Base-by-base conservation (phyloP, 2,797 vertebrate genomes). In the Muraenolepis orangiensis region DNA sequence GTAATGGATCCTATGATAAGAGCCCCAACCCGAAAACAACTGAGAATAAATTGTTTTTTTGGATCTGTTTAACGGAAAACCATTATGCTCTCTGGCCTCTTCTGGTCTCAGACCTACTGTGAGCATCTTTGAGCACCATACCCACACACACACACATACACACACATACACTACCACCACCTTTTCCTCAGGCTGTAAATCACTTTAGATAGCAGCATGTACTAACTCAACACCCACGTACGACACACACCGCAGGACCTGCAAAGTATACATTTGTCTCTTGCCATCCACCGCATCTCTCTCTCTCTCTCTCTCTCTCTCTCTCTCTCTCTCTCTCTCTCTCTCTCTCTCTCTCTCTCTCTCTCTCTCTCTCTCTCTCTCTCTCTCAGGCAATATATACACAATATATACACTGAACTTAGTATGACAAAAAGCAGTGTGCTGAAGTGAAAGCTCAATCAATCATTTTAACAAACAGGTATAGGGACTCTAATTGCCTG, bases 401-500 rank as follows among this genome's bases (percentile, higher is more conserved):
- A n/a, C n/a, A n/a, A 79, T 67, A 78, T 29, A 70, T 11, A 61
- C 75, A 77, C 68, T 66, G 75, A 82, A 87, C 85, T 86, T 82
- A 80, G 84, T 82, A 42, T 85, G 84, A 85, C 84, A 83, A 84
- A 84, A 85, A 82, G 66, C 76, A 80, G 77, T 74, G 80, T 84
- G 82, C 80, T 74, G 83, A 57, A 69, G 72, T 84, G 87, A 86
- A 83, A 70, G 87, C 77, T 85, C 83, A 26, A 87, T 89, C 88
- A 87, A 86, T 89, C 88, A 84, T 75, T 72, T 34, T 46, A 84
- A 78, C 81, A 81, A 69, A 78, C 76, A 82, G 80, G 86, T 83
- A 81, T n/a, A n/a, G n/a, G n/a, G n/a, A n/a, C n/a, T n/a, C n/a
- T n/a, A n/a, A n/a, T n/a, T n/a, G n/a, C n/a, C n/a, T n/a, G n/a